Evolutionary conservation across 2,888 invertebrate genomes (phyloP), one percentile per base, ranked within the genome.

Genomic region (Odontocerum albicorne): DNA sequence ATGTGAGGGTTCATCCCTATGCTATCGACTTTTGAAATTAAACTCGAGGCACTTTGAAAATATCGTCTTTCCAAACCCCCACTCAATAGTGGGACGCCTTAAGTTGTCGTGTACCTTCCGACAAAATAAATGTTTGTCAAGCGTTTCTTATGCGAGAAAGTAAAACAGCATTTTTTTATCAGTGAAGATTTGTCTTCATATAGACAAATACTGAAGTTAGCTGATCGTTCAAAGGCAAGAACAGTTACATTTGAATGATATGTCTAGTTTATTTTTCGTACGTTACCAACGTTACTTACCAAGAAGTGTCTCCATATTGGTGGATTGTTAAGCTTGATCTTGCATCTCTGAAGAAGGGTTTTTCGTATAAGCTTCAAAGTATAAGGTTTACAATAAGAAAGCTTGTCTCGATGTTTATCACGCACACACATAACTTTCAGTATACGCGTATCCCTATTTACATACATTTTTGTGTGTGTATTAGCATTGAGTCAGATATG

Each of bases 321-420:
- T n/a, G n/a, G n/a, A n/a, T n/a, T n/a, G n/a, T n/a, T n/a, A n/a
- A n/a, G n/a, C n/a, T n/a, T n/a, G n/a, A n/a, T n/a, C n/a, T n/a
- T n/a, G n/a, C n/a, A n/a, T n/a, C n/a, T n/a, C n/a, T n/a, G 19
- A n/a, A 8, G 32, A 35, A 40, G 35, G 31, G 33, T 31, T 31
- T 49, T 49, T n/a, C 20, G 32, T 55, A 44, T 40, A 54, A 50
- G 53, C 49, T 55, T 33, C 47, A 16, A 35, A 43, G 46, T 49
- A 55, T 51, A 42, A 55, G 47, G 22, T 49, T 22, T 50, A 60
- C 55, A 57, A 60, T 60, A 60, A 55, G 57, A 57, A 60, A 57
- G 57, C 57, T 57, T 55, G 60, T 57, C 55, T 52, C 52, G 57
- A 60, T 60, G 60, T 60, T 57, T 57, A 52, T 57, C 55, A 51